Percentiles rank a stretch among this genome's conserved stretches.
Evolutionary conservation across 2,797 vertebrate genomes (phyloP).

Genomic region (Gymnothorax javanicus): DNA sequence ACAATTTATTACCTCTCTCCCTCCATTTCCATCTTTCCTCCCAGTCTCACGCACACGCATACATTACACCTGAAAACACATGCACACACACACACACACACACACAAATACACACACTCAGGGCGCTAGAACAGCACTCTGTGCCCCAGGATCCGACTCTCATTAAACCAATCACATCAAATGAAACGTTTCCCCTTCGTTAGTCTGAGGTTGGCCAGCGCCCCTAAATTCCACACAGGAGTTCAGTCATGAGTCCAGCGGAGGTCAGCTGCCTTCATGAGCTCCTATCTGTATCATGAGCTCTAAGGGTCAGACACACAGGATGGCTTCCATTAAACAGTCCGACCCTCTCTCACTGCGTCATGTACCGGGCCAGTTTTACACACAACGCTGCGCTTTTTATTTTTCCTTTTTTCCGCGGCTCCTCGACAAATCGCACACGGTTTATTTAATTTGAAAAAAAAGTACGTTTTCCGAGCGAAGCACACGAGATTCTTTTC

Average conservation of each 20-base stretch:
- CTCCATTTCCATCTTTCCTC: too few species aligned
- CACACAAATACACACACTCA: not conserved
- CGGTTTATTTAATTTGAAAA: not conserved
- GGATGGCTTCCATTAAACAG: not conserved
- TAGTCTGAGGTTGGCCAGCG: conserved; percentile 9
- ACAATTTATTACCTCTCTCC: not conserved
- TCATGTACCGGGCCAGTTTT: not conserved
- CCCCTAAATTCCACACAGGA: not conserved
- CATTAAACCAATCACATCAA: conserved; percentile 35
- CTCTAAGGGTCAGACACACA: not conserved
- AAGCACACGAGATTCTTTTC: not conserved
- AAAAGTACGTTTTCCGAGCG: not conserved
- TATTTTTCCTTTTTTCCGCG: not conserved
- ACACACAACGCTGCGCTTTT: not conserved
- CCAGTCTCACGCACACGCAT: not conserved
- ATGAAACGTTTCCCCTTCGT: conserved; percentile 14
- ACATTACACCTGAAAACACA: too few species aligned
- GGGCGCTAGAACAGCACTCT: not conserved
- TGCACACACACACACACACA: not conserved
- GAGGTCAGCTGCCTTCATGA: conserved; percentile 12
- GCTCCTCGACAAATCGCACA: not conserved
- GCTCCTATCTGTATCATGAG: not conserved
- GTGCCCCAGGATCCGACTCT: not conserved
- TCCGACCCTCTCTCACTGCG: not conserved
- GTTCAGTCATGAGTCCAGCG: not conserved